Evolutionary conservation across 2,888 invertebrate genomes (phyloP).

Genomic region (Mimumesa dahlbomi): DNA sequence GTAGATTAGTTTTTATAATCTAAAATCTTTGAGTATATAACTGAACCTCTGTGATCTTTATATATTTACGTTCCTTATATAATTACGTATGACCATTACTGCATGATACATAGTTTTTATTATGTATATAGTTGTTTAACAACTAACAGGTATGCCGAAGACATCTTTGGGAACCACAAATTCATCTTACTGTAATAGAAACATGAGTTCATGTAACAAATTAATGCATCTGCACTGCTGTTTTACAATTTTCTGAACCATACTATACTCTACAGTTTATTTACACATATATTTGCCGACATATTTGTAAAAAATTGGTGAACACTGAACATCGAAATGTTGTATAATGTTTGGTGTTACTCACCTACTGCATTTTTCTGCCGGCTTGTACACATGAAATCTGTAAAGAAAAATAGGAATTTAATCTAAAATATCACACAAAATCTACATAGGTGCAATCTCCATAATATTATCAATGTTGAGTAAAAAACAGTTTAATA

Average conservation of each 20-base stretch:
- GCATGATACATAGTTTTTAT: background rate
- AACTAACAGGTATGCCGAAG: constrained; percentile 10
- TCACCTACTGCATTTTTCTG: constrained; percentile 35
- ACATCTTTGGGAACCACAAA: constrained; percentile 18
- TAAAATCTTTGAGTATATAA: too few species aligned
- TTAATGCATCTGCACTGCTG: constrained; percentile 4
- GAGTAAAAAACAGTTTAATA: too few species aligned
- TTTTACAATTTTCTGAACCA: constrained; percentile 7
- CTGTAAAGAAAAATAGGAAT: constrained; percentile 26
- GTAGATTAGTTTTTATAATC: too few species aligned
- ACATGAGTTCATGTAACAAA: constrained; percentile 1
- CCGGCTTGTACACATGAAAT: constrained; percentile 28
- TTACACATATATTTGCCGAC: too few species aligned
- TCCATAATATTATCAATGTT: too few species aligned
- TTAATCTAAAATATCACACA: background rate
- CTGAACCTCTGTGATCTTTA: too few species aligned
- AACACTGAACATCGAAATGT: constrained; percentile 28
- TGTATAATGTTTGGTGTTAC: constrained; percentile 24
- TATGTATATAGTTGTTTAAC: constrained; percentile 23
- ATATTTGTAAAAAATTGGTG: background rate
- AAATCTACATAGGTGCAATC: background rate
- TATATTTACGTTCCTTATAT: too few species aligned
- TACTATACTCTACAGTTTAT: too few species aligned
- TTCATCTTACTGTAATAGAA: constrained; percentile 10
- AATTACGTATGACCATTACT: background rate